Conservation (phyloP, 2,113 vertebrate genomes). For the Oryzias javanicus region DNA sequence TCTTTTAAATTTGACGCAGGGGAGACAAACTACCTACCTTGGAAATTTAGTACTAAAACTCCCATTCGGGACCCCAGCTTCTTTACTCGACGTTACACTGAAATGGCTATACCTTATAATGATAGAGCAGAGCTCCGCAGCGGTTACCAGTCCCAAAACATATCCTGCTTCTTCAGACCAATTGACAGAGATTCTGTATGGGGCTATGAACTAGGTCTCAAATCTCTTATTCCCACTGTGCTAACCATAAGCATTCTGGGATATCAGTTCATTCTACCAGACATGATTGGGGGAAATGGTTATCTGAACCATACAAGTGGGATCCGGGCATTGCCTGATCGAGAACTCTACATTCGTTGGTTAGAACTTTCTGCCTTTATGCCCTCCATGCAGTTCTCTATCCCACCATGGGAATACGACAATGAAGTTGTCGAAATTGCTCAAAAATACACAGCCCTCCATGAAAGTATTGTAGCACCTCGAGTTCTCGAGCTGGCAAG, state of each 20-base stretch:
- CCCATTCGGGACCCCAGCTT: constrained; percentile 86
- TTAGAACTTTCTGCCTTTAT: constrained; percentile 94
- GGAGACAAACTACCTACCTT: constrained; percentile 90
- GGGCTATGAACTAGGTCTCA: constrained; percentile 92
- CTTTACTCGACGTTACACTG: constrained; percentile 90
- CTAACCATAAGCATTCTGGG: constrained; percentile 94
- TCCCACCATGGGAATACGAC: constrained; percentile 93
- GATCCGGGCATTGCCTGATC: constrained; percentile 79
- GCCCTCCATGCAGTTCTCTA: constrained; percentile 97
- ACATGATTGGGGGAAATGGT: constrained; percentile 90
- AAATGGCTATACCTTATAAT: constrained; percentile 91
- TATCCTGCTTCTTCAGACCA: constrained; percentile 92
- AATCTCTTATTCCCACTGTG: constrained; percentile 92
- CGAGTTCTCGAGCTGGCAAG: constrained; percentile 89
- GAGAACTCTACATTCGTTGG: constrained; percentile 96
- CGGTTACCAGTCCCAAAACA: constrained; percentile 93
- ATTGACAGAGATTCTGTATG: constrained; percentile 92
- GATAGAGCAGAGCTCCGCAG: constrained; percentile 87
- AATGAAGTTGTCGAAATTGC: constrained; percentile 91
- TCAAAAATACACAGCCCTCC: constrained; percentile 86
- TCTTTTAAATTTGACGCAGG: constrained; percentile 97
- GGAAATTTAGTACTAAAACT: constrained; percentile 85
- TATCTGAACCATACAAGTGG: constrained; percentile 75
- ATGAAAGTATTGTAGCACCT: constrained; percentile 88
- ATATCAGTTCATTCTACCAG: constrained; percentile 87